Evolutionary conservation across 2,888 invertebrate genomes (phyloP).

Genomic region (Lysandra coridon): DNA sequence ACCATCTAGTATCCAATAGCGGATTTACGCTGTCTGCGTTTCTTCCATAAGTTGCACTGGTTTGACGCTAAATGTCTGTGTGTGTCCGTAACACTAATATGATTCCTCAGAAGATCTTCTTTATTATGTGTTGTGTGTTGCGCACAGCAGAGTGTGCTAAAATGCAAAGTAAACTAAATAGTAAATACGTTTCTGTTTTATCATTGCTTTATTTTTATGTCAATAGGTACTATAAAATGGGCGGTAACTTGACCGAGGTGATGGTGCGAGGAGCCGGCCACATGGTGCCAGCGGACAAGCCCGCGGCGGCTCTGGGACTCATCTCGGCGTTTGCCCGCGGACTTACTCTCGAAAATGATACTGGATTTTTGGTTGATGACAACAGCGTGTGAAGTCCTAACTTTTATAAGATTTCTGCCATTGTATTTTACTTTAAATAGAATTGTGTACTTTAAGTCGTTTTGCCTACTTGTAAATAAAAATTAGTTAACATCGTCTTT

Average conservation of each 20-base stretch:
- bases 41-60: too few species aligned
- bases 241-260: conserved; percentile 80
- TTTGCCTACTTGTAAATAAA: conserved; percentile 9
- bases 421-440: neutral
- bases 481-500: neutral
- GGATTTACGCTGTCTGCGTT: too few species aligned
- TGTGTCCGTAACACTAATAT: too few species aligned
- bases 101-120: too few species aligned
- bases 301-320: conserved; percentile 80
- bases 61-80: too few species aligned
- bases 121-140: too few species aligned
- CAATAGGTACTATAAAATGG: conserved; percentile 77
- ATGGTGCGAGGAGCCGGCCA: conserved; percentile 84
- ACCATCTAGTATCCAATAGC: too few species aligned
- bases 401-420: neutral
- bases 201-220: neutral
- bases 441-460: neutral
- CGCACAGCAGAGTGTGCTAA: too few species aligned
- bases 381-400: neutral
- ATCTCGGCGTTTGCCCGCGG: conserved; percentile 82
- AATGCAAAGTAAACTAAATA: too few species aligned
- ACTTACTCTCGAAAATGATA: conserved; percentile 59
- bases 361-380: conserved; percentile 58
- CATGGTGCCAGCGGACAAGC: conserved; percentile 84
- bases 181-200: neutral